A percentile compares a stretch with the other conserved stretches of the same genome.
These are phyloP conservation scores for Hyles lineata DNA, from an alignment of 2,888 invertebrate genomes.

Conservation along the genomic window DNA sequence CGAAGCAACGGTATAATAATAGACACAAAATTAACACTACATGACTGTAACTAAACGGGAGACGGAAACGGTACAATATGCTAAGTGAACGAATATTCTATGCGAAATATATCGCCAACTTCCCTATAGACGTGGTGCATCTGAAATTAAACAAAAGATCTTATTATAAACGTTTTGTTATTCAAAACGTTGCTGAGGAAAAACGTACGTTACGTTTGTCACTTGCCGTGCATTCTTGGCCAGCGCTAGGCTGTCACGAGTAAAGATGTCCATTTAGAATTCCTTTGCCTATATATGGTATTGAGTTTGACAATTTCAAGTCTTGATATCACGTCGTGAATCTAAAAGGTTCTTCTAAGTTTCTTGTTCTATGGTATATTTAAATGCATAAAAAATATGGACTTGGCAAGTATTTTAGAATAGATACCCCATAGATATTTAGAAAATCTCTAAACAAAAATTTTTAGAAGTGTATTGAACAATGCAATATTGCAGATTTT, in stretches of 20 bases:
- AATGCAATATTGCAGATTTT: too few species aligned
- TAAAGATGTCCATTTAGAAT: conserved; percentile 17
- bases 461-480: too few species aligned
- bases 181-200: conserved; percentile 2
- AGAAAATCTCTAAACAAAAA: too few species aligned
- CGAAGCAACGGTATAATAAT: conserved; percentile 45
- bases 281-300: conserved; percentile 18
- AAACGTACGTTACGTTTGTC: neutral
- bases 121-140: conserved; percentile 22
- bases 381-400: neutral
- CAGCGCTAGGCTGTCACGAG: neutral
- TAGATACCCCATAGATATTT: too few species aligned
- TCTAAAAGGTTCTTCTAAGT: neutral
- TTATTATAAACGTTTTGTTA: neutral
- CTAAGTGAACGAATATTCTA: conserved; percentile 38
- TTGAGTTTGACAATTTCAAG: conserved; percentile 5
- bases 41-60: conserved; percentile 38
- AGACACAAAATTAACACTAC: conserved; percentile 42
- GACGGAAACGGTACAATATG: conserved; percentile 50
- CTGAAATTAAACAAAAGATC: conserved; percentile 17
- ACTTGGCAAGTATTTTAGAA: too few species aligned
- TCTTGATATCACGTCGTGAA: conserved; percentile 13
- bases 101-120: conserved; percentile 26
- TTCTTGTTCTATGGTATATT: neutral
- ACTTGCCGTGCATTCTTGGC: neutral